phyloP scores from a whole-genome alignment of 2,888 invertebrate species.

The Callinectes sapidus region DNA sequence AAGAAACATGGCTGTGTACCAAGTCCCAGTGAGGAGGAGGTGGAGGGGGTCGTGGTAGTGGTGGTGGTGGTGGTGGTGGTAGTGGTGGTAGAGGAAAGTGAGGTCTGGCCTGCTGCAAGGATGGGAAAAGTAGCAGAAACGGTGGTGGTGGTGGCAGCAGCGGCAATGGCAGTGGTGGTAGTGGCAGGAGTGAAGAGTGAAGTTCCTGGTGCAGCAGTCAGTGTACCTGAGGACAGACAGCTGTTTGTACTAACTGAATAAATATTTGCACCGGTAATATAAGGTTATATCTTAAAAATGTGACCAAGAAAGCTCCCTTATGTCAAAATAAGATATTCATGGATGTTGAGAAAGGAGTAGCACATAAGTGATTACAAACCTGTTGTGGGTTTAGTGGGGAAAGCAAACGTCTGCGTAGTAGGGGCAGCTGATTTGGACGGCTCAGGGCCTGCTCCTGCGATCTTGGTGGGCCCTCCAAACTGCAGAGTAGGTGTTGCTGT shows the following conservation, averaged over 20 bases:
- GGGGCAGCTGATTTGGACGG: not conserved
- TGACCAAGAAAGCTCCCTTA: not conserved
- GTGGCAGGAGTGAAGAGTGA: not conserved
- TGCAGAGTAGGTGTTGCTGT: not conserved
- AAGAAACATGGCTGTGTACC: not conserved
- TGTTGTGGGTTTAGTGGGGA: not conserved
- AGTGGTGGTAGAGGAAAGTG: conserved; percentile 26
- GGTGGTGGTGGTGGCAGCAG: not conserved
- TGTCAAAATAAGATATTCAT: not conserved
- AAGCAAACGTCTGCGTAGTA: not conserved
- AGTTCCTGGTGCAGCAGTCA: not conserved
- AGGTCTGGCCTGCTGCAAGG: conserved; percentile 37
- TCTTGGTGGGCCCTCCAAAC: conserved; percentile 27
- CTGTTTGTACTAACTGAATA: not conserved
- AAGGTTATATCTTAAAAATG: not conserved
- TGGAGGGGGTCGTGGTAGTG: not conserved
- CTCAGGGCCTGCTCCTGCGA: conserved; percentile 10
- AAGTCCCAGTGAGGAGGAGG: not conserved
- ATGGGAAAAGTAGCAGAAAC: not conserved
- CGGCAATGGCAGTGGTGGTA: not conserved
- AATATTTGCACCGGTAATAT: not conserved
- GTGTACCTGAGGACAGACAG: not conserved
- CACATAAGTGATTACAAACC: not conserved
- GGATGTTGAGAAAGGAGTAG: not conserved
- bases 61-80: not conserved